These are phyloP conservation scores for Protonibea diacanthus DNA, from an alignment of 2,797 vertebrate species.

Conservation along the genomic window DNA sequence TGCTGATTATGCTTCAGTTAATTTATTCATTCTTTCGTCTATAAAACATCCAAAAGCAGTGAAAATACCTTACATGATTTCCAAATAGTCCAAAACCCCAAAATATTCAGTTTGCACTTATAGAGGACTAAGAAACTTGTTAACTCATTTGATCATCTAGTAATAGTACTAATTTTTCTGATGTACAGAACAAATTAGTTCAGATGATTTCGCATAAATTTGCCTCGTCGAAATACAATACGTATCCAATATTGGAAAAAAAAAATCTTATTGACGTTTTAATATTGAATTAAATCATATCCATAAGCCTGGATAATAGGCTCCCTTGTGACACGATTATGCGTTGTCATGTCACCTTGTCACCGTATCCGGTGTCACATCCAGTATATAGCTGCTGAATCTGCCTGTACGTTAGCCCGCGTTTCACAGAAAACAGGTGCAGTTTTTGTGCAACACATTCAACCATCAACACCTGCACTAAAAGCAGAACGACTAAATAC, in stretches of 20 bases:
- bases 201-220: neutral
- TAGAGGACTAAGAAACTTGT: no score
- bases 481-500: conserved; percentile 53
- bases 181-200: neutral
- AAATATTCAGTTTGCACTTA: no score
- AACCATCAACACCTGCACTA: conserved; percentile 50
- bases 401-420: neutral
- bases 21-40: neutral
- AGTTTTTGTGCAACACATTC: conserved; percentile 17
- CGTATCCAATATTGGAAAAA: neutral
- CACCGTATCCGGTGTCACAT: conserved; percentile 8
- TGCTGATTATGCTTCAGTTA: neutral
- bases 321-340: neutral
- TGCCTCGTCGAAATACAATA: neutral
- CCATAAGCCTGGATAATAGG: neutral
- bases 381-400: neutral
- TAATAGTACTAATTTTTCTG: neutral
- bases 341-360: conserved; percentile 14
- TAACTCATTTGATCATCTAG: neutral
- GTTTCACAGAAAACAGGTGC: conserved; percentile 58
- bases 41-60: neutral
- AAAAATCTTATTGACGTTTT: neutral
- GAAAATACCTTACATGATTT: neutral
- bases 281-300: neutral
- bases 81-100: neutral